These are phyloP conservation scores for Smittia sp. DNA, from an alignment of 2,888 invertebrate species.

Conservation along the genomic window DNA sequence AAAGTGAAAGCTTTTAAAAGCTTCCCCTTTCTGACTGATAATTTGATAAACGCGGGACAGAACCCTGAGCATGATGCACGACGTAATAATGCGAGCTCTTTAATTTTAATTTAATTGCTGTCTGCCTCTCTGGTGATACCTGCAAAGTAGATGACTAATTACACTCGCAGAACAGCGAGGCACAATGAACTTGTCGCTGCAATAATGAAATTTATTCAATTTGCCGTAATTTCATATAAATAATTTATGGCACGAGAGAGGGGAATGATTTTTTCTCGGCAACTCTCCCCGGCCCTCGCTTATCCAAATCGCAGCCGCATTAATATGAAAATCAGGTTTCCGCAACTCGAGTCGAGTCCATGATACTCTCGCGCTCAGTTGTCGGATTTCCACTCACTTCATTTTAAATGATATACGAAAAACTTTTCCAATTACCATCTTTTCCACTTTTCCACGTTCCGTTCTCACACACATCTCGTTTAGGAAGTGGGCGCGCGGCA, in stretches of 20 bases:
- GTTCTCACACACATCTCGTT: background rate
- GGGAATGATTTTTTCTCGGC: background rate
- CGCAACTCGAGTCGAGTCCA: background rate
- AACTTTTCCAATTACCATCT: constrained; percentile 39
- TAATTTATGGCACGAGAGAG: background rate
- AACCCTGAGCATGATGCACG: background rate
- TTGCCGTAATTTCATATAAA: background rate
- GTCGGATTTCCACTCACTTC: constrained; percentile 9
- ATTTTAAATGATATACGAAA: constrained; percentile 24
- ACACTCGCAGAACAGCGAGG: background rate
- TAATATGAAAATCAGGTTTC: constrained; percentile 5
- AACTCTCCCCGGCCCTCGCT: background rate
- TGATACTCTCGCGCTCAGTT: background rate
- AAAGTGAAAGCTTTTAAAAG: background rate
- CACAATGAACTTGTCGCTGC: background rate
- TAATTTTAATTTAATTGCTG: background rate
- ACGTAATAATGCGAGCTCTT: no score
- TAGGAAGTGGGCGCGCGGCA: background rate
- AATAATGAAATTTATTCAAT: background rate
- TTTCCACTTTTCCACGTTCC: constrained; percentile 3
- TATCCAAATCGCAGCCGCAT: background rate
- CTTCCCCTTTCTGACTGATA: background rate
- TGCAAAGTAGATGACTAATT: background rate
- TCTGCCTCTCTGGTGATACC: background rate
- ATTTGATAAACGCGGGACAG: no score